phyloP scores from a whole-genome alignment of 2,888 invertebrate species.

The Deroplatys truncata region DNA sequence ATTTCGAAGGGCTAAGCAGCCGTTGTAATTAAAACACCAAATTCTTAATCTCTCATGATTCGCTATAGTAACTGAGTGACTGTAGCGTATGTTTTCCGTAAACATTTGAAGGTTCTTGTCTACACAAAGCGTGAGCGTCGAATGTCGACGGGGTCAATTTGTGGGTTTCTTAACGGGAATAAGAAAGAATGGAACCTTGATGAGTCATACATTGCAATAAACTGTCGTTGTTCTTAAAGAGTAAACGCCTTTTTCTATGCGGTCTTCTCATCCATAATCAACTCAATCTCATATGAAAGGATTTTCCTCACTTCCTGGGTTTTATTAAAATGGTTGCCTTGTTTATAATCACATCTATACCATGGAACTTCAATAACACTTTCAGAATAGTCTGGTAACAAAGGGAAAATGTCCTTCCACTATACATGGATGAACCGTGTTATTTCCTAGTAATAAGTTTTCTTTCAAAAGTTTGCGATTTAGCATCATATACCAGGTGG shows the following conservation, averaged over 20 bases:
- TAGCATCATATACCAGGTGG: too few species aligned
- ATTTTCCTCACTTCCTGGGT: neutral
- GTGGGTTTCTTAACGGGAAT: constrained; percentile 13
- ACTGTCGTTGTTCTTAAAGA: neutral
- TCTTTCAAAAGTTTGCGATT: too few species aligned
- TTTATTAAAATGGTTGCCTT: neutral
- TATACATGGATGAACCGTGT: too few species aligned
- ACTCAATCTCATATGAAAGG: neutral
- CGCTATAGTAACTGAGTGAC: neutral
- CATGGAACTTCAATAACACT: neutral
- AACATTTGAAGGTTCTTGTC: neutral
- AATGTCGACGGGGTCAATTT: constrained; percentile 17
- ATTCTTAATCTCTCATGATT: too few species aligned
- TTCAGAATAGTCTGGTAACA: neutral
- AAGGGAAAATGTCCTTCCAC: neutral
- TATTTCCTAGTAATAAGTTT: too few species aligned
- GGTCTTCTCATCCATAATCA: neutral
- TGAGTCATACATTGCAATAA: neutral
- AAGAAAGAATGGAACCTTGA: neutral
- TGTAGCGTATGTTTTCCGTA: neutral
- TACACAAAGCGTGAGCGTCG: constrained; percentile 3
- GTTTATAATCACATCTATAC: neutral
- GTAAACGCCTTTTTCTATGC: neutral
- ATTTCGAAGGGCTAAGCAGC: too few species aligned
- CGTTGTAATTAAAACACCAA: neutral